Base-by-base conservation (phyloP, 2,797 vertebrate species). In the Poliocrania exsul region DNA sequence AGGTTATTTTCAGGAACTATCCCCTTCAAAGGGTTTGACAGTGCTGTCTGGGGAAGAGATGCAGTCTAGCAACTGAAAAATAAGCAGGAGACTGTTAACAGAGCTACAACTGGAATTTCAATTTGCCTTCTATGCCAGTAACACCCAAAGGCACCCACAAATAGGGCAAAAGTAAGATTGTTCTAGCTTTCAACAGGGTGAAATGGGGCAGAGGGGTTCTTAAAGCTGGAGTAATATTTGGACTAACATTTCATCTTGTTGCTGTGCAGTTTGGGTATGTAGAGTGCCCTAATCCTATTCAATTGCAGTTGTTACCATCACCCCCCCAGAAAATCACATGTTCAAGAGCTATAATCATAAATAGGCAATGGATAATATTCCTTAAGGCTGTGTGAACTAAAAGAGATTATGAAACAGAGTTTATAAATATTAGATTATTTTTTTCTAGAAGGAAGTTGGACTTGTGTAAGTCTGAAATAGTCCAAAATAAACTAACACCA, bases 61-160 rank as follows among this genome's bases (percentile, higher is more conserved):
- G 72, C 81, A 71, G 79, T 74, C 72, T 67, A 6, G 14, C 75
- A 86, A 47, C 69, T 82, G 81, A 87, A 92, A 53, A 93, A 69
- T 73, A 82, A 89, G 84, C 89, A 71, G 91, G 72, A 92, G 54
- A 25, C 38, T 60, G 24, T 75, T 93, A n/a, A n/a, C 0, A 13
- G 82, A 86, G 53, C 72, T 95, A 47, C 72, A 93, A 7, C 60
- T 65, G 64, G 88, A 95, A 94, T 96, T 94, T 95, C 85, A 93
- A n/a, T 94, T 94, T 88, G 47, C 20, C 19, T 86, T 60, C 77
- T 88, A 42, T 88, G 72, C 72, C 53, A 78, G 21, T 64, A 81
- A 88, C 82, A 91, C 69, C 61, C 79, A 78, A 81, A 92, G 61
- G 61, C 57, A 65, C 14, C 3, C 57, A 82, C 72, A 86, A 91